Conservation (phyloP, 2,113 vertebrate species). For the Etia nguti region DNA sequence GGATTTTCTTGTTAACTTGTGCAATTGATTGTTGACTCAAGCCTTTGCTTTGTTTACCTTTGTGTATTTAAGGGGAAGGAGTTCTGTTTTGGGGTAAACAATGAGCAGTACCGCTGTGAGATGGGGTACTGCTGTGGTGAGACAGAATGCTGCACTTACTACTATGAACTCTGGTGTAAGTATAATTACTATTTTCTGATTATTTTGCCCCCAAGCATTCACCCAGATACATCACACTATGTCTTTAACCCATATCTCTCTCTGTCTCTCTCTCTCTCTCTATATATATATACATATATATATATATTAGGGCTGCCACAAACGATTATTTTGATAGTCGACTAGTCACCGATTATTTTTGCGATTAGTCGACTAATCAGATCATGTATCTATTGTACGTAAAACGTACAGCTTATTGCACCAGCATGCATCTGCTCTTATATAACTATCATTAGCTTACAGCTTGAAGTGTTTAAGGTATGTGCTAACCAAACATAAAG, state of each 20-base stretch:
- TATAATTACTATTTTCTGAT: background rate
- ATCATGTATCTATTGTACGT: too few relatives aligned
- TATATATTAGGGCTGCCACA: too few relatives aligned
- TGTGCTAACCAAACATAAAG: too few relatives aligned
- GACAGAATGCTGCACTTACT: slow-evolving; percentile 81
- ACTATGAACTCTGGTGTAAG: slow-evolving; percentile 84
- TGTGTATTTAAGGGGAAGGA: slow-evolving; percentile 73
- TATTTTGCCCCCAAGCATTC: background rate
- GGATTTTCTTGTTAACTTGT: background rate
- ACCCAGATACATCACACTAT: background rate
- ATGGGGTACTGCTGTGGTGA: slow-evolving; percentile 83
- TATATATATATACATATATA: too few relatives aligned
- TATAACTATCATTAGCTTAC: too few relatives aligned
- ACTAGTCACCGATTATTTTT: too few relatives aligned
- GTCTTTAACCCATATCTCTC: background rate
- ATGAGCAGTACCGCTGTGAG: slow-evolving; percentile 79
- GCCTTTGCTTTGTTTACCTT: background rate
- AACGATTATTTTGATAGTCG: too few relatives aligned
- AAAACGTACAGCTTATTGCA: too few relatives aligned
- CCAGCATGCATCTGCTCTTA: too few relatives aligned
- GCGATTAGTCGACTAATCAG: too few relatives aligned
- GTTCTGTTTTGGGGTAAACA: slow-evolving; percentile 79
- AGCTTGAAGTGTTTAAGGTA: too few relatives aligned
- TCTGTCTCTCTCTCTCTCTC: too few relatives aligned
- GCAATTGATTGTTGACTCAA: background rate